These are phyloP conservation scores for Rhea pennata DNA, from an alignment of 2,113 vertebrate species.

Conservation along the genomic window DNA sequence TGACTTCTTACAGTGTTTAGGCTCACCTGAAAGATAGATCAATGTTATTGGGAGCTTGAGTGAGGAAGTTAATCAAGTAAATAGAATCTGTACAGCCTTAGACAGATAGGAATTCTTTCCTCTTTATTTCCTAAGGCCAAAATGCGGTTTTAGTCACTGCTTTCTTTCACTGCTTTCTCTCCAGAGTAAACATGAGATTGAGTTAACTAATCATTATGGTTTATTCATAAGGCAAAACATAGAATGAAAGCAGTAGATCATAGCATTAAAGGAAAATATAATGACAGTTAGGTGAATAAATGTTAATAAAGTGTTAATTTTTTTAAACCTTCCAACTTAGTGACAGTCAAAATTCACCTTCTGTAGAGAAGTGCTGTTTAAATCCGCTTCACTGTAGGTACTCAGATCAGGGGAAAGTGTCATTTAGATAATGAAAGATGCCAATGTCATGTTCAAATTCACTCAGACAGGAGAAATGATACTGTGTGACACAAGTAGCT, in stretches of 20 bases:
- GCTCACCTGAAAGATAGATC: slow-evolving; percentile 72
- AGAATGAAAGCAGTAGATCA: neutral
- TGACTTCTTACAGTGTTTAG: slow-evolving; percentile 67
- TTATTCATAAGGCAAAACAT: neutral
- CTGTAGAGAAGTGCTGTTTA: neutral
- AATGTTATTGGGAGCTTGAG: neutral
- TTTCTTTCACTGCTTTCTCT: neutral
- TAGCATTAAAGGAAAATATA: neutral
- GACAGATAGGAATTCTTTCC: neutral
- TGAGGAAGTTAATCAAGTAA: neutral
- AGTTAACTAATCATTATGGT: neutral
- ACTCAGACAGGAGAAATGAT: neutral
- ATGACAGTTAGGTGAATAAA: neutral
- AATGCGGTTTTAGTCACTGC: neutral
- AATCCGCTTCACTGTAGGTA: neutral
- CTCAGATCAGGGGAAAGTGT: neutral
- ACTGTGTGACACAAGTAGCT: neutral
- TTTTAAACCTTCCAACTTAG: neutral
- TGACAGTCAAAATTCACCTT: neutral
- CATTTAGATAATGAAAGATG: neutral
- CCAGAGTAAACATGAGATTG: neutral
- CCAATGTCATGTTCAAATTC: neutral
- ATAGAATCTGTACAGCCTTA: neutral
- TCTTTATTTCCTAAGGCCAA: neutral
- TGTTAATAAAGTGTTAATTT: neutral